Conservation (phyloP, 2,113 vertebrate species). For the Grus americana region DNA sequence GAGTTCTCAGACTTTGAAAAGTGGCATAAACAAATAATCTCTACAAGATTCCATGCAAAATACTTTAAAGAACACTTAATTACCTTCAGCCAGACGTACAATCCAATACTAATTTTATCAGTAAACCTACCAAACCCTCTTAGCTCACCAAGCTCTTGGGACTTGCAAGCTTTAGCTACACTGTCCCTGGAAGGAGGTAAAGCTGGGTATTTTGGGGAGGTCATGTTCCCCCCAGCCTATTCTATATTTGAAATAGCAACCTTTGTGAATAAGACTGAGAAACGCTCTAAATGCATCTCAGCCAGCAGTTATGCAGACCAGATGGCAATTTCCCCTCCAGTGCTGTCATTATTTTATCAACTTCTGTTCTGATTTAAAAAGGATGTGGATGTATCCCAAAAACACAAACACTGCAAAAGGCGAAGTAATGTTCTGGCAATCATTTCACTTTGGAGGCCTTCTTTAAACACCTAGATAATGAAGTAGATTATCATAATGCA, state of each 20-base stretch:
- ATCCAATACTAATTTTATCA: background rate
- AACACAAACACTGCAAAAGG: background rate
- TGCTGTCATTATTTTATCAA: constrained; percentile 40
- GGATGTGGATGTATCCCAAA: background rate
- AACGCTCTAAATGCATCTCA: background rate
- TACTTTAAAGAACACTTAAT: constrained; percentile 39
- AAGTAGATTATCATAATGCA: background rate
- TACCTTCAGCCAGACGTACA: background rate
- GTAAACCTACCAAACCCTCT: background rate
- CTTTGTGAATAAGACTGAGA: background rate
- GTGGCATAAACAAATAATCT: constrained; percentile 40
- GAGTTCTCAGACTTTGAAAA: constrained; percentile 26
- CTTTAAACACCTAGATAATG: background rate
- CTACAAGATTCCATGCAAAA: constrained; percentile 15
- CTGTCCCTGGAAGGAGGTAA: background rate
- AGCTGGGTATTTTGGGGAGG: background rate
- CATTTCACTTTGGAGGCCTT: background rate
- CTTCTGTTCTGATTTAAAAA: constrained; percentile 17
- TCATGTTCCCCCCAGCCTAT: background rate
- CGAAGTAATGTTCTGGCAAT: background rate
- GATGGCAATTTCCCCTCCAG: constrained; percentile 5
- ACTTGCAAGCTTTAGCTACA: background rate
- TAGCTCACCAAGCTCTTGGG: background rate
- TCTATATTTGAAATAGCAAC: background rate
- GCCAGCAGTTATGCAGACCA: constrained; percentile 42